Evolutionary conservation across 2,113 vertebrate species (phyloP).

Genomic region (Ophthalmolycus amberensis): DNA sequence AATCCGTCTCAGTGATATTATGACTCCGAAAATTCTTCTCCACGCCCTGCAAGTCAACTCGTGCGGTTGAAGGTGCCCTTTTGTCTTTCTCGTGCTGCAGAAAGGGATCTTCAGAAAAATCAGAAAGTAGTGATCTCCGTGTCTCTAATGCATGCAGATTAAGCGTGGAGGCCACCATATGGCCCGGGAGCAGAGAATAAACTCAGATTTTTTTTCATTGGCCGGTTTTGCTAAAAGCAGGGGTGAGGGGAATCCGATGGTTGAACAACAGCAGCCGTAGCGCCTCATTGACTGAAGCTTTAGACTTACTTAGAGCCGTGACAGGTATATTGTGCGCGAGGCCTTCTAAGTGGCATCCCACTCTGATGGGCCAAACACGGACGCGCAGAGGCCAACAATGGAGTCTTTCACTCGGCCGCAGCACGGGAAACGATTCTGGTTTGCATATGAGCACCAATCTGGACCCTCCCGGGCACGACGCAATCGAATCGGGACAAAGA

Average conservation of each 20-base stretch:
- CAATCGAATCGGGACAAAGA: slow-evolving; percentile 12
- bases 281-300: slow-evolving; percentile 31
- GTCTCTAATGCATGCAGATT: slow-evolving; percentile 13
- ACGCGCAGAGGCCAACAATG: slow-evolving; percentile 42
- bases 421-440: slow-evolving; percentile 23
- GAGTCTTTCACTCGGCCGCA: slow-evolving; percentile 36
- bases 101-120: neutral
- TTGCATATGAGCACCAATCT: slow-evolving; percentile 53
- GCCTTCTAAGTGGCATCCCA: slow-evolving; percentile 45
- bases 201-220: slow-evolving; percentile 35
- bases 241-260: slow-evolving; percentile 22
- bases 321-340: slow-evolving; percentile 60
- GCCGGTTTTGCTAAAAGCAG: slow-evolving; percentile 30
- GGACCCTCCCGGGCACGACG: slow-evolving; percentile 24
- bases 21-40: neutral
- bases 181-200: slow-evolving; percentile 9
- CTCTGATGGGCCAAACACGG: slow-evolving; percentile 29
- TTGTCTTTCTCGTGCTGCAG: neutral
- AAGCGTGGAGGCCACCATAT: slow-evolving; percentile 14
- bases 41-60: neutral
- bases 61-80: neutral
- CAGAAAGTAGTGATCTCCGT: neutral
- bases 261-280: slow-evolving; percentile 48
- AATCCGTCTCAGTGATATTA: neutral
- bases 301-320: slow-evolving; percentile 53